Conservation (phyloP, 2,888 invertebrate species). For the Fabriciana adippe region DNA sequence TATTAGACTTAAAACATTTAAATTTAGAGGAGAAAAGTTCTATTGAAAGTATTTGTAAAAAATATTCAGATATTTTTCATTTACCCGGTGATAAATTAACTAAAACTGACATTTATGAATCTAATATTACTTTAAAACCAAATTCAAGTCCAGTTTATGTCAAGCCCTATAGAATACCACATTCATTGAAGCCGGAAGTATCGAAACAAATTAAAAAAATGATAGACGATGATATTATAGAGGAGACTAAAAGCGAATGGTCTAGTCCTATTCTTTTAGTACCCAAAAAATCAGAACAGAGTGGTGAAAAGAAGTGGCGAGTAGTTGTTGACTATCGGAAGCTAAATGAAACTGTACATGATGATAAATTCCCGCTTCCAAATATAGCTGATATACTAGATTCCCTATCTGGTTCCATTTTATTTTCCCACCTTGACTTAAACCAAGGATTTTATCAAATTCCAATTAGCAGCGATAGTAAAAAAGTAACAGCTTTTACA, state of each 20-base stretch:
- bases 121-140: conserved; percentile 3
- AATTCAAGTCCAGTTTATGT: conserved; percentile 30
- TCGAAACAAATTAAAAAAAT: conserved; percentile 18
- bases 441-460: conserved; percentile 17
- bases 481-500: not conserved
- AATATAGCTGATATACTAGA: conserved; percentile 32
- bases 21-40: conserved; percentile 18
- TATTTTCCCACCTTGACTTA: conserved; percentile 27
- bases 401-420: conserved; percentile 25
- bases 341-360: conserved; percentile 23
- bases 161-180: conserved; percentile 34
- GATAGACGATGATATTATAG: conserved; percentile 22
- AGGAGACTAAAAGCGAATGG: conserved; percentile 25
- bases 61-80: conserved; percentile 35
- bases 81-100: conserved; percentile 34
- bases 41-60: conserved; percentile 32
- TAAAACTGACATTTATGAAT: conserved; percentile 27
- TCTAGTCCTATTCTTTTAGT: conserved; percentile 32
- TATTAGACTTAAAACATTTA: conserved; percentile 25
- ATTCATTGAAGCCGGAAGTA: conserved; percentile 31
- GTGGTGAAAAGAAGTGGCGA: conserved; percentile 16
- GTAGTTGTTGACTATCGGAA: conserved; percentile 29
- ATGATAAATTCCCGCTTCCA: conserved; percentile 33
- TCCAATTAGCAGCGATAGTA: too few species aligned
- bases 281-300: conserved; percentile 24